Conservation (phyloP, 2,888 invertebrate genomes). For the Folsomia manolachei region DNA sequence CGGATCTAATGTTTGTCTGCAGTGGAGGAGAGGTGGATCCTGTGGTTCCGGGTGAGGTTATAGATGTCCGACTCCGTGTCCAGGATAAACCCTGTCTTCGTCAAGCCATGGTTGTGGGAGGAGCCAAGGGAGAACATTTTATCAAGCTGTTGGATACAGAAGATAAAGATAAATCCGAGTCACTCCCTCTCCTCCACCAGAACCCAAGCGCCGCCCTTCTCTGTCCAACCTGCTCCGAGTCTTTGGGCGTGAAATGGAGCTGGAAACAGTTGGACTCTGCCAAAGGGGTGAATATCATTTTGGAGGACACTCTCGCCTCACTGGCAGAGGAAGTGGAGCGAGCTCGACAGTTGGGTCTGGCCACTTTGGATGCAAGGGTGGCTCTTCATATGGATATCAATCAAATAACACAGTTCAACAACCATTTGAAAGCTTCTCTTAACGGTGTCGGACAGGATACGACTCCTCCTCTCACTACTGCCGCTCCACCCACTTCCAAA, state of each 20-base stretch:
- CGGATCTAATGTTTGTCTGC: background rate
- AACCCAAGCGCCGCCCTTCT: too few relatives aligned
- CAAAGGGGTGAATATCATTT: constrained; percentile 8
- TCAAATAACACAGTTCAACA: too few relatives aligned
- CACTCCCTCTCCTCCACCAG: background rate
- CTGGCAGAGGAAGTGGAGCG: background rate
- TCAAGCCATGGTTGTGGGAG: background rate
- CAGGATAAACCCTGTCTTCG: background rate
- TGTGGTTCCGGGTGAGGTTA: background rate
- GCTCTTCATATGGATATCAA: background rate
- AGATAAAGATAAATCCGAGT: background rate
- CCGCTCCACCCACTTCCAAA: background rate
- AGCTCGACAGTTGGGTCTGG: background rate
- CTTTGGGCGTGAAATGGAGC: constrained; percentile 11
- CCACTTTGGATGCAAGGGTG: background rate
- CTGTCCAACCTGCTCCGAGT: background rate
- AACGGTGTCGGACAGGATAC: background rate
- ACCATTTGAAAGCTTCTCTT: too few relatives aligned
- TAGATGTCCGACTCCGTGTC: background rate
- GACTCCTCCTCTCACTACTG: background rate
- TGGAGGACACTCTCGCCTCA: background rate
- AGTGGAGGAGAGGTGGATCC: background rate
- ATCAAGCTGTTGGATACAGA: background rate
- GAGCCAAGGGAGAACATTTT: constrained; percentile 9
- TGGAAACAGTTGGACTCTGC: constrained; percentile 10